Evolutionary conservation across 2,113 vertebrate genomes (phyloP).

Genomic region (Centrocercus urophasianus): DNA sequence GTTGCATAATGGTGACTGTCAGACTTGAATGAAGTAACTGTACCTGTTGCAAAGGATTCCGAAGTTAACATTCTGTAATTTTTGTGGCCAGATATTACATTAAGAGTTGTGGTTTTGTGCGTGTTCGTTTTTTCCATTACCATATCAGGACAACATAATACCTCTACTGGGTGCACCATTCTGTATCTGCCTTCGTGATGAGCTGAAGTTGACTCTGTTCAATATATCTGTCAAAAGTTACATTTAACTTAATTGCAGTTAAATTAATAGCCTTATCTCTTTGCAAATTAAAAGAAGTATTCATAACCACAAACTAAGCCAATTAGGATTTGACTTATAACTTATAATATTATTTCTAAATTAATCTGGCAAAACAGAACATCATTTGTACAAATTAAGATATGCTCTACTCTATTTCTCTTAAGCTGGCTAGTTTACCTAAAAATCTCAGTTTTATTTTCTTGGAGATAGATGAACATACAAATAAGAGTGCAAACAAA

Average conservation of each 20-base stretch:
- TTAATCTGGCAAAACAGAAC: not conserved
- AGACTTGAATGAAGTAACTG: constrained; percentile 75
- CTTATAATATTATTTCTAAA: not conserved
- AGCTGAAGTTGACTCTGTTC: constrained; percentile 81
- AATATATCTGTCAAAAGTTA: constrained; percentile 83
- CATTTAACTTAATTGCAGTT: constrained; percentile 57
- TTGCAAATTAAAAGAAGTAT: constrained; percentile 42
- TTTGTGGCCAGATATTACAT: not conserved
- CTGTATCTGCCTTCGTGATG: constrained; percentile 78
- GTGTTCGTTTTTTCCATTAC: constrained; percentile 47
- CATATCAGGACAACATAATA: constrained; percentile 73
- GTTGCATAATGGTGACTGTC: constrained; percentile 70
- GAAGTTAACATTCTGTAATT: constrained; percentile 42
- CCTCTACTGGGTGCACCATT: constrained; percentile 83
- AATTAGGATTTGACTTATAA: not conserved
- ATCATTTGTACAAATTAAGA: not conserved
- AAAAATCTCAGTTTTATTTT: not conserved
- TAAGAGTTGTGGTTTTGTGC: constrained; percentile 35
- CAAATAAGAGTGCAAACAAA: not conserved
- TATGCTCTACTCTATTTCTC: not conserved
- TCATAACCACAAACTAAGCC: constrained; percentile 12
- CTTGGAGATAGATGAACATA: not conserved
- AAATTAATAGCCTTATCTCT: constrained; percentile 22
- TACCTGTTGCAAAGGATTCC: constrained; percentile 77
- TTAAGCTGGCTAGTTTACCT: not conserved